Evolutionary conservation across 2,797 vertebrate genomes (phyloP).

Genomic region (Manis javanica): DNA sequence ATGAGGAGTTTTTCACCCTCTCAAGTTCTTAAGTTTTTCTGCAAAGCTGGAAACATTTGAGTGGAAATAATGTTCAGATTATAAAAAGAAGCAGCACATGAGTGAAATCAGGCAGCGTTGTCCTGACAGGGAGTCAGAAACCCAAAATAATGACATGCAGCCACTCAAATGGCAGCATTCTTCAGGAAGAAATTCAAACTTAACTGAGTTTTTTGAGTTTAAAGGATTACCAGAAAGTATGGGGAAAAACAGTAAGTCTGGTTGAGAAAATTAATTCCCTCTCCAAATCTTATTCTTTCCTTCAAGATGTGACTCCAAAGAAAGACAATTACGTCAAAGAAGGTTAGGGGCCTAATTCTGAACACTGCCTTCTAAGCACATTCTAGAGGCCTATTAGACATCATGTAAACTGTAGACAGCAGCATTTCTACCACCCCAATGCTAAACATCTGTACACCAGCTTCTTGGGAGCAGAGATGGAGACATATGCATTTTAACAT

Average conservation of each 20-base stretch:
- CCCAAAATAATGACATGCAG: neutral
- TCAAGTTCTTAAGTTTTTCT: constrained; percentile 47
- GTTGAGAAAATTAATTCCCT: constrained; percentile 57
- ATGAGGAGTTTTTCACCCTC: neutral
- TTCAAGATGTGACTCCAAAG: constrained; percentile 74
- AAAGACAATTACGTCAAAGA: constrained; percentile 77
- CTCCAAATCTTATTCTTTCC: constrained; percentile 63
- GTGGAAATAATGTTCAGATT: constrained; percentile 63
- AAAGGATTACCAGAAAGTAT: constrained; percentile 24
- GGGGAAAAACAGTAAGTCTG: constrained; percentile 10
- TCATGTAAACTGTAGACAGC: constrained; percentile 69
- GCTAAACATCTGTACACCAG: constrained; percentile 78
- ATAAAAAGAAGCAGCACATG: constrained; percentile 58
- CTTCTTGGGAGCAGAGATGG: constrained; percentile 70
- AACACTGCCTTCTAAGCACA: constrained; percentile 59
- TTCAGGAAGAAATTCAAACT: constrained; percentile 2
- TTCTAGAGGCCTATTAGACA: constrained; percentile 71
- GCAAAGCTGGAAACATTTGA: constrained; percentile 7
- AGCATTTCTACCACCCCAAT: constrained; percentile 51
- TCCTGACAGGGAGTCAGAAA: constrained; percentile 61
- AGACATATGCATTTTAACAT: constrained; percentile 77
- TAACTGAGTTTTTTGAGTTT: constrained; percentile 6
- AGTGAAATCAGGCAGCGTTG: constrained; percentile 53
- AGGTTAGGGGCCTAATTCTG: constrained; percentile 52
- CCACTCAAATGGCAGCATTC: neutral